Conservation (phyloP, 2,888 invertebrate genomes). For the Meandrusa payeni region DNA sequence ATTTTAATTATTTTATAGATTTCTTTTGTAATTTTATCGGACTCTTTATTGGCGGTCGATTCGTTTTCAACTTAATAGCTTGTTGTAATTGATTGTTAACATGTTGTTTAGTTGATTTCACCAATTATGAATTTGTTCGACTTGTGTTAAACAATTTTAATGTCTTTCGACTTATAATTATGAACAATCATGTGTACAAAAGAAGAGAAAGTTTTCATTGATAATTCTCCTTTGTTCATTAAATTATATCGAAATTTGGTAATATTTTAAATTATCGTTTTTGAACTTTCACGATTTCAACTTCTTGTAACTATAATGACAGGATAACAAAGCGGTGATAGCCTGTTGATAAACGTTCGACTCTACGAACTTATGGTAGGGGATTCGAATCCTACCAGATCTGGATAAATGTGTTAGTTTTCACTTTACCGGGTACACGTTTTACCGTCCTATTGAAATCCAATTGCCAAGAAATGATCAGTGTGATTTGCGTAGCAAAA, state of each 20-base stretch:
- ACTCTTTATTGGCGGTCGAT: slow-evolving; percentile 63
- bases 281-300: not conserved
- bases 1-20: slow-evolving; percentile 75
- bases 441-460: too few species aligned
- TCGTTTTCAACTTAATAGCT: slow-evolving; percentile 69
- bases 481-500: too few species aligned
- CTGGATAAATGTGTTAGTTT: too few species aligned
- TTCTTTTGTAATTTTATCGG: slow-evolving; percentile 78
- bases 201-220: slow-evolving; percentile 12
- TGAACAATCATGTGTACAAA: slow-evolving; percentile 21
- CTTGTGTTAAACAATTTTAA: slow-evolving; percentile 36
- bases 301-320: not conserved
- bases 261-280: not conserved
- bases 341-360: too few species aligned
- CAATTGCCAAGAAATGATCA: too few species aligned
- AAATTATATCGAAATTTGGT: not conserved
- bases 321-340: too few species aligned
- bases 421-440: too few species aligned
- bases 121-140: slow-evolving; percentile 55
- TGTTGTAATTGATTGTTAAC: slow-evolving; percentile 72
- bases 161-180: slow-evolving; percentile 25
- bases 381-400: too few species aligned
- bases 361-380: too few species aligned
- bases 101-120: slow-evolving; percentile 64
- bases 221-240: slow-evolving; percentile 11